Base-by-base conservation (phyloP, 2,797 vertebrate genomes). In the Poecilia wingei region DNA sequence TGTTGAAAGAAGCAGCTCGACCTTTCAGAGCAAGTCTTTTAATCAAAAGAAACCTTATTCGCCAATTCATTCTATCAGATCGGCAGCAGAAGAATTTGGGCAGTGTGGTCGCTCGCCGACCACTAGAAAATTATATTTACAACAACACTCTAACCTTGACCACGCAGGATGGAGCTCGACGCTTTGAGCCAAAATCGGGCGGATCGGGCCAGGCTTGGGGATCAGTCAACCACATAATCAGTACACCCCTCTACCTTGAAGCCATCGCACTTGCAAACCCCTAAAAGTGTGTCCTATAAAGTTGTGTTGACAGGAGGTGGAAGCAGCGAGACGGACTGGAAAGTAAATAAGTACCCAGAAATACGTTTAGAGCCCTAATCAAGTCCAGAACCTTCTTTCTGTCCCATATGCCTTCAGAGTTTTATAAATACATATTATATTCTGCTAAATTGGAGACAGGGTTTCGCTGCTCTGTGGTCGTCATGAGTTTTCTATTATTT, bases 401-500 rank as follows among this genome's bases (percentile, higher is more conserved):
- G 78, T 94, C 86, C 92, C 93, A 90, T 89, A 84, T 87, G 88
- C 91, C 90, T 90, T 90, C 87, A 86, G 91, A 90, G 88, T 92
- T 95, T 95, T 95, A 95, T 95, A 95, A 96, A 95, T 96, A 94
- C 89, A 93, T 95, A 93, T 94, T 93, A 93, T 92, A 87, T 89
- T 87, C 72, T 13, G 84, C 90, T 93, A 94, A 96, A 95, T 94
- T 94, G 95, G 93, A 96, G 92, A 94, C 94, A 96, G 95, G 91
- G 92, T 93, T 88, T 92, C 31, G 66, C 87, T 78, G 84, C 92
- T 87, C 91, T 59, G 90, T 90, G 91, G 88, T 92, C 80, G 89
- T 93, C 94, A 95, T 95, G 83, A 91, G 93, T 93, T 95, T 95
- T 95, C 91, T 94, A 96, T 96, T 96, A 95, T 94, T 93, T 93